These are phyloP conservation scores for Liopterus haemorrhoidalis DNA, from an alignment of 2,888 invertebrate species.

Conservation along the genomic window DNA sequence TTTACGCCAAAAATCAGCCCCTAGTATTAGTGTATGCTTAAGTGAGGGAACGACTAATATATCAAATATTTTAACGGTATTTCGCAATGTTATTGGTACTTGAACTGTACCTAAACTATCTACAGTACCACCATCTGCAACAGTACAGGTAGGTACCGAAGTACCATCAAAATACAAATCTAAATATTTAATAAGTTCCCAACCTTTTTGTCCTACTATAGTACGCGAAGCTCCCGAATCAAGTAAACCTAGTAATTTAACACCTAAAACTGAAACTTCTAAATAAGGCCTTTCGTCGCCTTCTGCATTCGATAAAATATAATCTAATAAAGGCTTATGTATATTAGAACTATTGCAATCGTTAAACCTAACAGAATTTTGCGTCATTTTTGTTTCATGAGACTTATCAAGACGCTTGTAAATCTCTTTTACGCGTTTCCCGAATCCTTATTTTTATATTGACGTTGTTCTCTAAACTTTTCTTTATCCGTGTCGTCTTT, in stretches of 20 bases:
- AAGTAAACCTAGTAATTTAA: not conserved
- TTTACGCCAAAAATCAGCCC: slow-evolving; percentile 12
- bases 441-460: too few relatives aligned
- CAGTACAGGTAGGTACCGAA: not conserved
- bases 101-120: not conserved
- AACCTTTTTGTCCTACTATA: not conserved
- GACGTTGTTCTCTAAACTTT: too few relatives aligned
- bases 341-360: too few relatives aligned
- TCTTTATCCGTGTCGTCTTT: too few relatives aligned
- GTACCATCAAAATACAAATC: not conserved
- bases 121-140: slow-evolving; percentile 4
- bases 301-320: too few relatives aligned
- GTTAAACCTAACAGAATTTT: too few relatives aligned
- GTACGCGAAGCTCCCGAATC: not conserved
- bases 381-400: too few relatives aligned
- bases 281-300: not conserved
- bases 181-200: not conserved
- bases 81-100: not conserved
- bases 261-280: not conserved
- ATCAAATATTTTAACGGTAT: not conserved
- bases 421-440: too few relatives aligned
- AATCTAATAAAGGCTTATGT: too few relatives aligned
- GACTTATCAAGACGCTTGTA: too few relatives aligned
- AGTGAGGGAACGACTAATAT: slow-evolving; percentile 8
- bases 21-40: slow-evolving; percentile 1